A percentile compares a stretch with the other conserved stretches of the same genome.
Evolutionary conservation across 2,888 invertebrate species (phyloP).

Genomic region (Pyrochroa serraticornis): DNA sequence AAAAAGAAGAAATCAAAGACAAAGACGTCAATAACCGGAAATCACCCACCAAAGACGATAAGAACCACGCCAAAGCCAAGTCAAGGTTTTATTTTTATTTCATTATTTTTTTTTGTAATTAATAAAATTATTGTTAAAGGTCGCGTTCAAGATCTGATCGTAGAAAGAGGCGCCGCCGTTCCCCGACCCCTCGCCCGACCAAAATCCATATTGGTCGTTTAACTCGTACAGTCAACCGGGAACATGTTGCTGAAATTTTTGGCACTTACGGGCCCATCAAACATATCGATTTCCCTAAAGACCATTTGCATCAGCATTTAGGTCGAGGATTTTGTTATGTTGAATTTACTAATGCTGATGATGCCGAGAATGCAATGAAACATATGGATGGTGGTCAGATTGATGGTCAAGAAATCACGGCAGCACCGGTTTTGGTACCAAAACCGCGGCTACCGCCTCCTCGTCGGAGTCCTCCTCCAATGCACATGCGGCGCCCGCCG

Average conservation of each 20-base stretch:
- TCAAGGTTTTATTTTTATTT: constrained; percentile 49
- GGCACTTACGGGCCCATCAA: constrained; percentile 87
- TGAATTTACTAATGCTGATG: constrained; percentile 91
- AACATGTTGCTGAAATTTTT: constrained; percentile 90
- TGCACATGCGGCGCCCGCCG: constrained; percentile 63
- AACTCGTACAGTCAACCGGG: constrained; percentile 90
- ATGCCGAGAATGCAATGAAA: constrained; percentile 98
- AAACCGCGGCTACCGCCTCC: constrained; percentile 67
- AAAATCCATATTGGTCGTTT: constrained; percentile 94
- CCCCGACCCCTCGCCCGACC: constrained; percentile 88
- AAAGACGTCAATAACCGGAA: constrained; percentile 54
- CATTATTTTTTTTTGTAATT: constrained; percentile 1
- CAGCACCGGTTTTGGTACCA: constrained; percentile 88
- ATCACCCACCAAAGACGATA: constrained; percentile 45
- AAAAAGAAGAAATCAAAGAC: constrained; percentile 52
- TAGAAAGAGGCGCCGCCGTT: constrained; percentile 76
- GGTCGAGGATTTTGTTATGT: constrained; percentile 96
- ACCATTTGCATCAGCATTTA: constrained; percentile 85
- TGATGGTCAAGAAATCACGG: constrained; percentile 94
- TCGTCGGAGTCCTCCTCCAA: constrained; percentile 64
- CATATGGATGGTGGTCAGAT: constrained; percentile 99
- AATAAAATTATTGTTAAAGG: constrained; percentile 47
- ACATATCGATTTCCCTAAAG: constrained; percentile 86
- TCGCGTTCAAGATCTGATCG: constrained; percentile 70
- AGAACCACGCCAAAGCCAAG: constrained; percentile 47